Conservation (phyloP, 2,113 vertebrate genomes). For the Mesocricetus auratus region DNA sequence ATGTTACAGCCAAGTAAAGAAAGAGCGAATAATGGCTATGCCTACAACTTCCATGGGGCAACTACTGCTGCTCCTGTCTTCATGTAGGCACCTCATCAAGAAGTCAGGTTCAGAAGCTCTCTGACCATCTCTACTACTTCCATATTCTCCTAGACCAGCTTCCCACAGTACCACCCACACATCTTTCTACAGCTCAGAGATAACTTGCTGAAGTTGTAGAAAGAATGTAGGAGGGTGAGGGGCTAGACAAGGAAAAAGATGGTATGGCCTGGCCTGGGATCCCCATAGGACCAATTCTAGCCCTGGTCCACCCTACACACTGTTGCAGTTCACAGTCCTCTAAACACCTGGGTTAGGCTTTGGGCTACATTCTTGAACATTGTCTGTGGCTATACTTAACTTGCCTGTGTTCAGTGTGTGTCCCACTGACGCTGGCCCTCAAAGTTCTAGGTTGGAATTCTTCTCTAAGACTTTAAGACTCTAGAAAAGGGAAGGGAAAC, state of each 20-base stretch:
- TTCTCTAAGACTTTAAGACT: background rate
- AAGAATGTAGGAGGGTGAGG: background rate
- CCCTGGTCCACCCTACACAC: background rate
- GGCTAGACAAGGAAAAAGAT: background rate
- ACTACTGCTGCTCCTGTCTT: background rate
- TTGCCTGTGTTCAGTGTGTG: background rate
- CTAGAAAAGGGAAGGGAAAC: background rate
- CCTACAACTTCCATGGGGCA: background rate
- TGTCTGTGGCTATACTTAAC: too few relatives aligned
- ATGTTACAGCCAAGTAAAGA: background rate
- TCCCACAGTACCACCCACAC: background rate
- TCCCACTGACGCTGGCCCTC: background rate
- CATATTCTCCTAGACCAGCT: background rate
- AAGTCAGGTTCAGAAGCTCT: background rate
- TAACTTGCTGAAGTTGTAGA: background rate
- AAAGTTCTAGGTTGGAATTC: background rate
- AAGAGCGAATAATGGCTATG: fast-evolving
- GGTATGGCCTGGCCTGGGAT: background rate
- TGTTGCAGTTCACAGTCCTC: background rate
- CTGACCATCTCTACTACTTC: background rate
- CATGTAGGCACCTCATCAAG: background rate
- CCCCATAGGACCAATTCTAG: background rate
- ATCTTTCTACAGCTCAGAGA: background rate
- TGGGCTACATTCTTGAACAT: background rate
- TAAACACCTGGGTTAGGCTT: background rate